Conservation (phyloP, 1,140 invertebrate species). For the Nasonia giraulti region DNA sequence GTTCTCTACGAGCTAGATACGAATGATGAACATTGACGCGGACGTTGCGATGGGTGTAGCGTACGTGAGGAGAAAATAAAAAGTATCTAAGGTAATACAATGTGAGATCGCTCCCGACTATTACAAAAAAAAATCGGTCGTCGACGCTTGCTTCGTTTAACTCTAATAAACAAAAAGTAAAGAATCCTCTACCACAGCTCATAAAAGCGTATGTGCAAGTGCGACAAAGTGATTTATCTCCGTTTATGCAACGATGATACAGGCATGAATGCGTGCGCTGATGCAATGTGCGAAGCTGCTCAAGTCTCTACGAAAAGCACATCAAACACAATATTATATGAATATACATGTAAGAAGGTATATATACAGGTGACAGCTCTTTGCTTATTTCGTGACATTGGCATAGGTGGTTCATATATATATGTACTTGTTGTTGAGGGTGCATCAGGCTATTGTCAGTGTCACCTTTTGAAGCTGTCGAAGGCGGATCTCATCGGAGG, state of each 20-base stretch:
- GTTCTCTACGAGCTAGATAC: too few species aligned
- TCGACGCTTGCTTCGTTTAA: too few species aligned
- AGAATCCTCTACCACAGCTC: too few species aligned
- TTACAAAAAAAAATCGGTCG: too few species aligned
- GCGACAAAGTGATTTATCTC: conserved; percentile 11
- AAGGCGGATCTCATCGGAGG: conserved; percentile 69
- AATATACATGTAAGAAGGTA: background rate
- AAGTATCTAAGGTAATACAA: too few species aligned
- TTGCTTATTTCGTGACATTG: conserved; percentile 40
- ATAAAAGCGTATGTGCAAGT: too few species aligned
- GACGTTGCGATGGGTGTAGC: too few species aligned
- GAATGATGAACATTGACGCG: too few species aligned
- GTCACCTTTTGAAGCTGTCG: conserved; percentile 74
- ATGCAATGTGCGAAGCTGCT: background rate
- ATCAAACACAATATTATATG: background rate
- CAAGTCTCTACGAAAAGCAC: background rate
- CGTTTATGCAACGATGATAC: background rate
- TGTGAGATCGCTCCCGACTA: too few species aligned
- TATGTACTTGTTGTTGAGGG: conserved; percentile 18
- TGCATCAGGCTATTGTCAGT: conserved; percentile 43
- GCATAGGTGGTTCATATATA: background rate
- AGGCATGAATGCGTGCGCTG: conserved; percentile 5
- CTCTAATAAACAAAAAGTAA: too few species aligned
- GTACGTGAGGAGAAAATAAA: too few species aligned
- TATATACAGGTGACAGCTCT: conserved; percentile 8